Percentiles rank a stretch among this genome's conserved stretches.
Conservation (phyloP, 2,888 invertebrate species). For the Nomada fucata region DNA sequence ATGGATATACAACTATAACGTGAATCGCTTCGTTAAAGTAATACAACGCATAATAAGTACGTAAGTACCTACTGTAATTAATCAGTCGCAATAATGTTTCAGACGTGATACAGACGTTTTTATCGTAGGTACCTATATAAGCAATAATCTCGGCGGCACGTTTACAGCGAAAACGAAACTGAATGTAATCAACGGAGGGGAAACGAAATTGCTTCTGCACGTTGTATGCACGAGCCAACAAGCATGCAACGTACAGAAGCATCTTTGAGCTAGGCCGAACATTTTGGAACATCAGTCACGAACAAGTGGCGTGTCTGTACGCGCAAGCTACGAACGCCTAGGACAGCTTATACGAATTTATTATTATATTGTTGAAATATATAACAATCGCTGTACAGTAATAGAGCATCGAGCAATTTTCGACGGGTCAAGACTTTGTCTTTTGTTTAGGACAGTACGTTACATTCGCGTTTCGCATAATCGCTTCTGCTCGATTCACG, state of each 20-base stretch:
- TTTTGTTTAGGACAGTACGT: constrained; percentile 1
- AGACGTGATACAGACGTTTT: constrained; percentile 65
- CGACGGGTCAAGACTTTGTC: constrained; percentile 16
- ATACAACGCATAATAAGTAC: constrained; percentile 34
- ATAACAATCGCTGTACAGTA: constrained; percentile 44
- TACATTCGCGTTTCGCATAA: constrained; percentile 26
- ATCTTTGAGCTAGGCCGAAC: constrained; percentile 71
- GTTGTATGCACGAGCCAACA: constrained; percentile 1
- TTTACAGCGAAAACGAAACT: constrained; percentile 3
- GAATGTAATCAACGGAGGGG: constrained; percentile 7
- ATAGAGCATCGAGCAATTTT: constrained; percentile 24
- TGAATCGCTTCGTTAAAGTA: constrained; percentile 65
- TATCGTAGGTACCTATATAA: constrained; percentile 24
- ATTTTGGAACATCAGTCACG: constrained; percentile 53
- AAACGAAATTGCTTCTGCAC: constrained; percentile 9
- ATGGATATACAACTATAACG: constrained; percentile 63
- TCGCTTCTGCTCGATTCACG: constrained; percentile 44
- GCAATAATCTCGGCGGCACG: constrained; percentile 57
- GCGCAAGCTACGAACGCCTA: constrained; percentile 15
- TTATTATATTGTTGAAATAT: constrained; percentile 31
- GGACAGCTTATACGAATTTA: constrained; percentile 28
- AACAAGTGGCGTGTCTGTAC: background rate
- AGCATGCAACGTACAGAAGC: constrained; percentile 32
- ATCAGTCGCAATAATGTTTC: constrained; percentile 73
- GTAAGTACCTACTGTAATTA: constrained; percentile 44